Base-by-base conservation (phyloP, 2,113 vertebrate genomes). In the Rhinoderma darwinii region DNA sequence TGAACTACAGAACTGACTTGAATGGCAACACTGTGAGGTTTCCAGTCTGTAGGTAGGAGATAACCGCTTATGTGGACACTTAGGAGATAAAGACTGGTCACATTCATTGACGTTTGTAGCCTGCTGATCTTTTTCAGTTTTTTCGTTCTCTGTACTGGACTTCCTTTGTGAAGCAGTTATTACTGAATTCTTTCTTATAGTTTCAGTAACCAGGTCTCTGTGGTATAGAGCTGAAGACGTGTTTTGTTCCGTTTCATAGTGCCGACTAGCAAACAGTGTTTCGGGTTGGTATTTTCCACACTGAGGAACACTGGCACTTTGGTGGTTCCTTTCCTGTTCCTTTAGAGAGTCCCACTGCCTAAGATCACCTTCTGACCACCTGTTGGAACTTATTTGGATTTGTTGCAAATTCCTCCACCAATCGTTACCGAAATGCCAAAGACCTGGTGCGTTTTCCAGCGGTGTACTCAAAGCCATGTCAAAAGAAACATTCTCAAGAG, bases 331-430 rank as follows among this genome's bases (percentile, higher is more conserved):
- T 35, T 32, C 68, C 2, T 72, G 78, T 18, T 59, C 47, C 68
- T 59, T 54, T 61, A 82, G 10, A 35, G 68, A 75, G 54, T 15
- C 70, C 63, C 77, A 86, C 5, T 81, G 47, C 47, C 37, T 73
- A 11, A 47, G 18, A 73, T 81, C 47, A 51, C 17, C 76, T 72
- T n/a, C 77, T 81, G 66, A 18, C 77, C 85, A 81, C 32, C 66
- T 41, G 22, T 17, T 73, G 56, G 35, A 73, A 50, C 22, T 14
- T 11, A 80, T 37, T 20, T 54, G 83, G 35, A 75, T 50, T 22
- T 74, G 51, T 32, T 75, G 70, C 54, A 82, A 8, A 87, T 75
- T 82, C 6, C 30, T 82, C 50, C 78, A 87, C 35, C 66, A 82
- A 32, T 39, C 39, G 39, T 47, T 87, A 30, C 68, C 39, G 63